Percentiles rank a stretch among this genome's conserved stretches.
phyloP scores from a whole-genome alignment of 2,113 vertebrate species.

The Solenodon paradoxus region DNA sequence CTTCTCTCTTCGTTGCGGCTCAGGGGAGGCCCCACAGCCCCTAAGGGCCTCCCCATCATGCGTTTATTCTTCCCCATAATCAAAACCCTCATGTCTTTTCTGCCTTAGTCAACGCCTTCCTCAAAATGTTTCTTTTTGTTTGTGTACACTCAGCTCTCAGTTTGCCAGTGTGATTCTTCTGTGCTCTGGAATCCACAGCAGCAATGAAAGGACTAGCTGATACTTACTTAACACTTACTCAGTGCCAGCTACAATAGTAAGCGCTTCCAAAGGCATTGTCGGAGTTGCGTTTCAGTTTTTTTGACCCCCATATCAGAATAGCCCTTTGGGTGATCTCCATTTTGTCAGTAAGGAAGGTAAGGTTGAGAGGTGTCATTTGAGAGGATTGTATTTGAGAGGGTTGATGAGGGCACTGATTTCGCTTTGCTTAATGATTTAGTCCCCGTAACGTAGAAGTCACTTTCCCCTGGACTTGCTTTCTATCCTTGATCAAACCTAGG shows the following conservation, averaged over 20 bases:
- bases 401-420: background rate
- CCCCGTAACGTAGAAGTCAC: background rate
- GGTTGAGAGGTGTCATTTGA: background rate
- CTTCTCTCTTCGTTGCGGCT: background rate
- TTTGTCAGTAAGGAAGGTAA: background rate
- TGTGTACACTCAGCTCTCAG: background rate
- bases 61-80: background rate
- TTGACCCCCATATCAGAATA: background rate
- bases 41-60: background rate
- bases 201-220: background rate
- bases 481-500: background rate
- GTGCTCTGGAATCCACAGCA: background rate
- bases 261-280: background rate
- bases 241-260: background rate
- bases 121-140: slow-evolving; percentile 5
- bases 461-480: background rate
- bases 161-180: background rate
- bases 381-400: too few species aligned
- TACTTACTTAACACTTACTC: background rate
- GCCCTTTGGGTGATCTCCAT: background rate
- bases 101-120: background rate
- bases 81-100: background rate
- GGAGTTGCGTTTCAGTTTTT: background rate
- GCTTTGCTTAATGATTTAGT: background rate
- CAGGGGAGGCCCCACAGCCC: background rate